Conservation (phyloP, 1,140 invertebrate genomes). For the Meloidogyne exigua region DNA sequence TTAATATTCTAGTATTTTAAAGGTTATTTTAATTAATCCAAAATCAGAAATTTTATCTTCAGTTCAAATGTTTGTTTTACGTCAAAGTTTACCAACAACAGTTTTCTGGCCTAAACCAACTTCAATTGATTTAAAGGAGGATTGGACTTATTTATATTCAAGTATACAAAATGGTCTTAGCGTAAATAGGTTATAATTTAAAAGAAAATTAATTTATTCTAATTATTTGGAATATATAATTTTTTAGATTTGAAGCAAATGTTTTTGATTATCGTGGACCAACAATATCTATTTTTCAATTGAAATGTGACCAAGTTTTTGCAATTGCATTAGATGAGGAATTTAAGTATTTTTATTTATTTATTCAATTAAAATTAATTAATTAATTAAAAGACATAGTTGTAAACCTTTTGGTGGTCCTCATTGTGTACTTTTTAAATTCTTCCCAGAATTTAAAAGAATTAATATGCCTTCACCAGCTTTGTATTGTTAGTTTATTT, state of each 20-base stretch:
- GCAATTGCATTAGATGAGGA: conserved; percentile 39
- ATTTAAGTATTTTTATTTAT: conserved; percentile 36
- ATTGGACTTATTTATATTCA: conserved; percentile 25
- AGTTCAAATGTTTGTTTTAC: conserved; percentile 42
- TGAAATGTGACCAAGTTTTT: conserved; percentile 30
- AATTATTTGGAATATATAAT: neutral
- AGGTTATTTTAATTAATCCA: conserved; percentile 1
- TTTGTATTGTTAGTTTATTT: neutral
- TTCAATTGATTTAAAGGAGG: neutral
- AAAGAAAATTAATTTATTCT: neutral
- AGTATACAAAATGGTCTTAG: conserved; percentile 23
- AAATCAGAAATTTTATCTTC: conserved; percentile 34
- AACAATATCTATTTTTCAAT: conserved; percentile 40
- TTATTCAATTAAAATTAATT: neutral
- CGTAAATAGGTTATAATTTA: neutral
- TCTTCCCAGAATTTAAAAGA: conserved; percentile 34
- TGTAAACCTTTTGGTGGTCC: conserved; percentile 43
- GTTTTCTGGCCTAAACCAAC: conserved; percentile 33
- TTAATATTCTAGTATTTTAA: neutral
- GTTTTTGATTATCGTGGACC: conserved; percentile 38
- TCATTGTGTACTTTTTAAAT: conserved; percentile 33
- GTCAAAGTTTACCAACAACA: conserved; percentile 24
- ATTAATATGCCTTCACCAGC: conserved; percentile 30
- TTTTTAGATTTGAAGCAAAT: conserved; percentile 37
- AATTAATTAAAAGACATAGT: conserved; percentile 36